Evolutionary conservation across 2,113 vertebrate genomes (phyloP), one percentile per base, ranked within the genome.

Genomic region (Speoplatyrhinus poulsoni): DNA sequence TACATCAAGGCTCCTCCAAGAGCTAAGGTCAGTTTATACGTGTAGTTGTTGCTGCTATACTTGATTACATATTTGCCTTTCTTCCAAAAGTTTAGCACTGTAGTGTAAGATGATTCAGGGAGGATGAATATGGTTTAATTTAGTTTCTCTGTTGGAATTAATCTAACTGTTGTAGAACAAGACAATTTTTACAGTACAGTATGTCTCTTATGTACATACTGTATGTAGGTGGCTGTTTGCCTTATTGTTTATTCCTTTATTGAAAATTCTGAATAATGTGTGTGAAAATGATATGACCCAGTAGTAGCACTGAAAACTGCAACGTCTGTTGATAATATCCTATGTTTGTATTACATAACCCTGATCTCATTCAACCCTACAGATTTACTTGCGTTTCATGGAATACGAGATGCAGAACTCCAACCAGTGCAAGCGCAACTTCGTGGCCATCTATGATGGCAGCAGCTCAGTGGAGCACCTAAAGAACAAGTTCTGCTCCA

Each of bases 321-420:
- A n/a, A 12, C 9, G 17, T 47, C 12, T 26, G 7, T 41, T 64
- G 2, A 52, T 47, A 10, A 32, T 33, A 53, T 47, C n/a, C 46
- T 60, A 17, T 41, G 26, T 46, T 3, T 11, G n/a, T 13, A 56
- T 6, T 48, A 13, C 46, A 16, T 53, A 11, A 50, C 46, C 6
- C 19, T 19, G 17, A 5, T 12, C 52, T 47, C 16, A 9, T 9
- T 19, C 26, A 32, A 8, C 36, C 57, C 87, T 66, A 8, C 85
- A 99, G 98, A 97, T 99, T 85, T 98, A 97, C 87, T 88, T 99
- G 76, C 87, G 98, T 3, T 99, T 99, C 85, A 90, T 99, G 90
- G 97, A 99, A 87, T 99, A 99, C 1, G 96, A 99, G 91, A 98
- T 99, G 97, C 95, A 99, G 92, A 98, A 99, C 87, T 99, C 98